Evolutionary conservation across 1,140 invertebrate genomes (phyloP).

Genomic region (Leptopilina boulardi): DNA sequence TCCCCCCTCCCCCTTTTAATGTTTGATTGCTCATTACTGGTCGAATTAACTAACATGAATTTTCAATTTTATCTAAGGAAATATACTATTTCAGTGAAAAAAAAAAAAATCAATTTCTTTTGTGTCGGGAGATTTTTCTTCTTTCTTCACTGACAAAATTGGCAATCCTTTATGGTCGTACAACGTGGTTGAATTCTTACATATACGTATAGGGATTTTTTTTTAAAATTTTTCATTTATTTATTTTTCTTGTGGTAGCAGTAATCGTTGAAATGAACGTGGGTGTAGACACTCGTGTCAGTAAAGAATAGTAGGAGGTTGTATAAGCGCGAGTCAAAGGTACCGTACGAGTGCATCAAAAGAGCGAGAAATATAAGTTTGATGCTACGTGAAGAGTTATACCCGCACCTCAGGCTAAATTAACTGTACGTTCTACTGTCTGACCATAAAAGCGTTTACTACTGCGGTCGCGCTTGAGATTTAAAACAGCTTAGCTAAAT

Average conservation of each 20-base stretch:
- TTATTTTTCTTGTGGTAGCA: conserved; percentile 10
- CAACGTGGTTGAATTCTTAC: too few species aligned
- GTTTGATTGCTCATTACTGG: too few species aligned
- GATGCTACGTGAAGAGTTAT: conserved; percentile 18
- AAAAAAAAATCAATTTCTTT: background rate
- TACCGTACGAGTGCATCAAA: conserved; percentile 15
- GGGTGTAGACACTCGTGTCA: background rate
- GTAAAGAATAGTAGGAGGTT: conserved; percentile 30
- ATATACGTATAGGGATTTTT: background rate
- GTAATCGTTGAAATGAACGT: conserved; percentile 30
- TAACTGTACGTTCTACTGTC: conserved; percentile 23
- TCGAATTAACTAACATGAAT: too few species aligned
- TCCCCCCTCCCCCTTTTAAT: too few species aligned
- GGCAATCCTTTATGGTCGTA: background rate
- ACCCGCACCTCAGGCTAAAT: conserved; percentile 20
- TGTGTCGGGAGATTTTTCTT: too few species aligned
- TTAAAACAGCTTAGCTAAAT: conserved; percentile 25
- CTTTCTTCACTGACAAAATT: background rate
- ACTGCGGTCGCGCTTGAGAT: conserved; percentile 27
- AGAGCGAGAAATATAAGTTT: conserved; percentile 25
- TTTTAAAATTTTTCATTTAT: background rate
- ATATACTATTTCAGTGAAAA: too few species aligned
- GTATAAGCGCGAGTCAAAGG: conserved; percentile 21
- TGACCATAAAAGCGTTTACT: conserved; percentile 33
- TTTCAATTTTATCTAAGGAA: too few species aligned